Evolutionary conservation across 1,140 invertebrate species (phyloP).

Genomic region (Callitettix versicolor): DNA sequence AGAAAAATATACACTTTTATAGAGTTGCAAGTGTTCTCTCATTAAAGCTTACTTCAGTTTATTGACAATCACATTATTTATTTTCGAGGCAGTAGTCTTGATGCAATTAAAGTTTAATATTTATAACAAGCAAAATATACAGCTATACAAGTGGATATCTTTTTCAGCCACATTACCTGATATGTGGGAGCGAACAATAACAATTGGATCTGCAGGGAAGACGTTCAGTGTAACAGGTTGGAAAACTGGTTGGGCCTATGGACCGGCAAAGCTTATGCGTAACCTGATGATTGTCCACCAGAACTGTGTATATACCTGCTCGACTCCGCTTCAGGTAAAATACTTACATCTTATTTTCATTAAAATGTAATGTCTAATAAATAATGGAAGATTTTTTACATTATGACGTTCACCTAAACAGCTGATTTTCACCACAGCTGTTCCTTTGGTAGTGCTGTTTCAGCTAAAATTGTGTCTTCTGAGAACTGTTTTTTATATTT

Average conservation of each 20-base stretch:
- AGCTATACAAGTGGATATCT: no score
- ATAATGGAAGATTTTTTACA: not conserved
- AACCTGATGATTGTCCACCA: slow-evolving; percentile 86
- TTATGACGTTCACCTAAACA: not conserved
- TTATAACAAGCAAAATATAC: no score
- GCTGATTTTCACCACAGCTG: not conserved
- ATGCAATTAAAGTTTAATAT: no score
- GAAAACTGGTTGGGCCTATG: slow-evolving; percentile 95
- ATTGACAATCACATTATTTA: no score
- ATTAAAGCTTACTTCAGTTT: no score
- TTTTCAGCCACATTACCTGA: slow-evolving; percentile 76
- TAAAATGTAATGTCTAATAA: not conserved
- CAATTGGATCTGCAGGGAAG: slow-evolving; percentile 94
- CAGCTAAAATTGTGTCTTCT: not conserved
- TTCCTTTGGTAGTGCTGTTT: not conserved
- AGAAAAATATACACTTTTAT: no score
- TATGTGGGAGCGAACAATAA: slow-evolving; percentile 97
- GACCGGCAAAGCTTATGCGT: slow-evolving; percentile 62
- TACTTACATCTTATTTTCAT: not conserved
- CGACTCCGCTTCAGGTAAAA: slow-evolving; percentile 65
- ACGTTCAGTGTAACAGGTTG: slow-evolving; percentile 96
- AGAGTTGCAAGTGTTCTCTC: no score
- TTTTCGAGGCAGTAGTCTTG: no score
- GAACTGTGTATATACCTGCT: slow-evolving; percentile 84
- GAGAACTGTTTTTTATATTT: not conserved